Evolutionary conservation across 1,140 invertebrate genomes (phyloP).

Genomic region (Bombus fervidus): DNA sequence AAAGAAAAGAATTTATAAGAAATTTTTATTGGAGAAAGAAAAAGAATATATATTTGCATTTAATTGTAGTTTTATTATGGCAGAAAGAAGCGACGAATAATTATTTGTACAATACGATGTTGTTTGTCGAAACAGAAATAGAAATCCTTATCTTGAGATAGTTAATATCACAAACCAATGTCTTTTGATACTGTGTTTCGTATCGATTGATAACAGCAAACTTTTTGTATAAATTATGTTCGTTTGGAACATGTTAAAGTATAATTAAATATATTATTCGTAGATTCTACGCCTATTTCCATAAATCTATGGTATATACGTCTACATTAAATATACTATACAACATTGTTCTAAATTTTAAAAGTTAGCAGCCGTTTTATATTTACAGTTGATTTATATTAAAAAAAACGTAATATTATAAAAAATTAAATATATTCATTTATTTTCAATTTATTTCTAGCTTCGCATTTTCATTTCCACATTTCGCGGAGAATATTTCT

Average conservation of each 20-base stretch:
- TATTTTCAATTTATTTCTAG: neutral
- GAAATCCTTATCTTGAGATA: constrained; percentile 16
- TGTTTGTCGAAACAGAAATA: neutral
- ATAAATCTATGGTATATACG: neutral
- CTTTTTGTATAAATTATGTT: constrained; percentile 1
- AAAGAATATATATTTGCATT: constrained; percentile 36
- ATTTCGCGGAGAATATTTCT: neutral
- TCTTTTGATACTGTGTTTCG: constrained; percentile 1
- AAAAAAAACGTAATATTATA: neutral
- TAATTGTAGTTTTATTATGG: neutral
- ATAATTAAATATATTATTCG: constrained; percentile 3
- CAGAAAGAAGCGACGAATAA: neutral
- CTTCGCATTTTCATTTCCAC: neutral
- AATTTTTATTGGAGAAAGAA: neutral
- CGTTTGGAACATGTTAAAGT: neutral
- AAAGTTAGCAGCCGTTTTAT: neutral
- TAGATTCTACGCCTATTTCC: neutral
- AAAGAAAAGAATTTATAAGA: constrained; percentile 12
- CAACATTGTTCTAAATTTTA: neutral
- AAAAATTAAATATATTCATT: neutral
- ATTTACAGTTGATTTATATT: neutral
- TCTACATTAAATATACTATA: neutral
- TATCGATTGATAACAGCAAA: neutral
- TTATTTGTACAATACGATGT: neutral
- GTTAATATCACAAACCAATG: neutral